Evolutionary conservation across 2,797 vertebrate species (phyloP).

Genomic region (Myotis planiceps): DNA sequence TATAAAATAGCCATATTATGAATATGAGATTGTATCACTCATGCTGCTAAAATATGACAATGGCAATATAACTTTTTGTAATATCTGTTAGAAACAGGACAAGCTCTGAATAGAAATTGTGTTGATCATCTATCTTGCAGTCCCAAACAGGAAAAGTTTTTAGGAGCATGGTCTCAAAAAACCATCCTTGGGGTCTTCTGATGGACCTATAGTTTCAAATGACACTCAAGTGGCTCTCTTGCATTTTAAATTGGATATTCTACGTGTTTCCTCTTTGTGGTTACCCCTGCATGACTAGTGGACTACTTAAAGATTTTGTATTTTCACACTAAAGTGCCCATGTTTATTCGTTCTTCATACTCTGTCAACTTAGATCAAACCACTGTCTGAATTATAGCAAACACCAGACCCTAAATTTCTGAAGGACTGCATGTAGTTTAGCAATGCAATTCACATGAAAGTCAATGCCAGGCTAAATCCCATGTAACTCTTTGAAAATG

Average conservation of each 20-base stretch:
- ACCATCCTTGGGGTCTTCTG: not conserved
- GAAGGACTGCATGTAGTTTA: slow-evolving; percentile 60
- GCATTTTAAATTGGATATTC: not conserved
- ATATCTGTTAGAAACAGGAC: slow-evolving; percentile 67
- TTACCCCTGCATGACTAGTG: not conserved
- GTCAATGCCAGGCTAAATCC: slow-evolving; percentile 64
- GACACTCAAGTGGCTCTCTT: not conserved
- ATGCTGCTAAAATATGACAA: slow-evolving; percentile 73
- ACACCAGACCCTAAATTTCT: slow-evolving; percentile 62
- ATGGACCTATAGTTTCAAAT: slow-evolving; percentile 6
- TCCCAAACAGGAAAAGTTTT: slow-evolving; percentile 33
- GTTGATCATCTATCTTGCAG: slow-evolving; percentile 34
- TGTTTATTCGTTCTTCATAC: slow-evolving; percentile 53
- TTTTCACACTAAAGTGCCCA: not conserved
- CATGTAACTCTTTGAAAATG: slow-evolving; percentile 76
- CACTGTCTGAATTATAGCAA: slow-evolving; percentile 58
- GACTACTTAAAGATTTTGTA: slow-evolving; percentile 10
- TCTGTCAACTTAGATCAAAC: slow-evolving; percentile 80
- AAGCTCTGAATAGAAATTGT: slow-evolving; percentile 70
- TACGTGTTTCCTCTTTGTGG: not conserved
- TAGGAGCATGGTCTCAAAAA: not conserved
- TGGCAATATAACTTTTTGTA: slow-evolving; percentile 68
- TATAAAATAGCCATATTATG: slow-evolving; percentile 78
- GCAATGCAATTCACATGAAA: slow-evolving; percentile 57
- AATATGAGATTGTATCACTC: slow-evolving; percentile 77